Evolutionary conservation across 1,140 invertebrate genomes (phyloP), one percentile per base, ranked within the genome.

Genomic region (Drosophila azteca): DNA sequence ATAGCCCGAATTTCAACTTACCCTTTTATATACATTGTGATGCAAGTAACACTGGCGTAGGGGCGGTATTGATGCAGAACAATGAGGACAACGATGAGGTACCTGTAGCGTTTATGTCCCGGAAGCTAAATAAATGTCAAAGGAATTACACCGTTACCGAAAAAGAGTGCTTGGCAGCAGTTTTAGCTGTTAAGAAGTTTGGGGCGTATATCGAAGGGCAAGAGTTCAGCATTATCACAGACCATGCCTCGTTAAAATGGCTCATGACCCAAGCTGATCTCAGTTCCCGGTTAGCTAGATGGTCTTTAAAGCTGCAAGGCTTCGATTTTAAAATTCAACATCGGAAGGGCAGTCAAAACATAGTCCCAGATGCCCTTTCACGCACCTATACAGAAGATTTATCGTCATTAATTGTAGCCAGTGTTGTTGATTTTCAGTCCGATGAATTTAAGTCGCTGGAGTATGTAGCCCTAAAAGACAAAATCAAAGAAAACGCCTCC

Each of bases 121-220:
- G 26, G 26, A 50, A 50, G 24, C 29, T 31, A 31, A 31, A 31
- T 8, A 31, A 31, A 31, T 31, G 29, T 2, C 29, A 8, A 31
- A 31, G 29, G 9, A n/a, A 35, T n/a, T n/a, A n/a, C n/a, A 35
- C 8, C 3, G 31, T 35, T 9, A 35, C 31, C 3, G 31, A 35
- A 35, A 35, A 35, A 9, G n/a, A 35, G 31, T 9, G 31, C 11
- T 35, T 35, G 8, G 31, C 8, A 11, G 31, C 31, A 9, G 31
- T 35, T 3, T 17, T 20, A 20, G 15, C 7, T 6, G 44, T 51
- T 41, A 61, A 61, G 20, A 61, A 61, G 39, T 61, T 49, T 51
- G n/a, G 46, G 5, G 22, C n/a, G 0, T 61, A 61, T 39, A 7
- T 61, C 20, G 22, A 61, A 61, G 58, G 58, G 9, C 48, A 61